Evolutionary conservation across 2,888 invertebrate species (phyloP).

Genomic region (Dryobotodes eremita): DNA sequence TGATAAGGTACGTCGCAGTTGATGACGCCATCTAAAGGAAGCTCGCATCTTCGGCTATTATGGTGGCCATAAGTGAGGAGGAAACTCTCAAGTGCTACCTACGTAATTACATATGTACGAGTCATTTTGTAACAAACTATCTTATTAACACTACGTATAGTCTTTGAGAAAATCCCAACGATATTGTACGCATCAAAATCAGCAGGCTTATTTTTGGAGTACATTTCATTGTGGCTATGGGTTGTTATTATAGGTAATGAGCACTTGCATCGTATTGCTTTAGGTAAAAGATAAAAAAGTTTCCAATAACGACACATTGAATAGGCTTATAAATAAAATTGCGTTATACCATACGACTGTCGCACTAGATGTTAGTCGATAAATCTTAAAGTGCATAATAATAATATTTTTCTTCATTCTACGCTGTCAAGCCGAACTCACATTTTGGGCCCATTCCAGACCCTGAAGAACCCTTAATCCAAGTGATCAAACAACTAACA

Average conservation of each 20-base stretch:
- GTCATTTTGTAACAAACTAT: conserved; percentile 36
- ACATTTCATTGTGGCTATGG: not conserved
- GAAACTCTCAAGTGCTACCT: conserved; percentile 29
- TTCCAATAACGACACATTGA: no score
- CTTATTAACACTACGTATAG: conserved; percentile 23
- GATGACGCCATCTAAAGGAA: conserved; percentile 38
- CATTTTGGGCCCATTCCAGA: no score
- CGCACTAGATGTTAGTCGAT: no score
- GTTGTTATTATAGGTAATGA: not conserved
- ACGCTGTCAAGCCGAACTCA: no score
- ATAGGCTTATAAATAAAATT: no score
- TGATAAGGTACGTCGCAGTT: conserved; percentile 28
- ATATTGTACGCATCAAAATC: not conserved
- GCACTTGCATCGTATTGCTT: no score
- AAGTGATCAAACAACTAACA: no score
- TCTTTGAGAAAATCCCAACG: conserved; percentile 25
- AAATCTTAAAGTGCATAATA: no score
- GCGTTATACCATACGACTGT: no score
- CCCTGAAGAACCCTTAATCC: no score
- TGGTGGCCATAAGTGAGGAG: conserved; percentile 32
- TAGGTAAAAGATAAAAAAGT: no score
- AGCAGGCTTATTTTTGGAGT: not conserved
- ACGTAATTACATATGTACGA: conserved; percentile 26
- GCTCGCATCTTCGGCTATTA: conserved; percentile 25
- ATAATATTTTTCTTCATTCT: no score